A percentile compares a stretch with the other conserved stretches of the same genome.
Conservation (phyloP, 2,797 vertebrate genomes). For the Zenarchopterus dispar region DNA sequence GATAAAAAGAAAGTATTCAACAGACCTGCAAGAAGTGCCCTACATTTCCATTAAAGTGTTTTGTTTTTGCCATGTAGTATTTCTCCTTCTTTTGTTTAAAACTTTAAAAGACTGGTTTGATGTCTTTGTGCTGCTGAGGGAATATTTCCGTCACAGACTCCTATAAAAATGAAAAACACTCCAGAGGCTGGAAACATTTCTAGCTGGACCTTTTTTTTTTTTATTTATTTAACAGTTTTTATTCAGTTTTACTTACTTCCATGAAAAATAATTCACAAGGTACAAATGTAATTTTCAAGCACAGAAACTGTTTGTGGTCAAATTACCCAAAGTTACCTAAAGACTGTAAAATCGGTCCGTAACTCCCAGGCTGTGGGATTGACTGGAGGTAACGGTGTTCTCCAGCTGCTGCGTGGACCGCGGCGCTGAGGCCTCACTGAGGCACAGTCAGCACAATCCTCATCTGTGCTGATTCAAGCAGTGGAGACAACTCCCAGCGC, state of each 20-base stretch:
- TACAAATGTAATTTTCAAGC: no score
- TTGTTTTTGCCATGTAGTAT: conserved; percentile 36
- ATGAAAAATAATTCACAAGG: no score
- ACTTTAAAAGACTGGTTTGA: conserved; percentile 32
- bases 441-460: conserved; percentile 75
- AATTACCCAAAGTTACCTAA: no score
- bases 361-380: conserved; percentile 66
- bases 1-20: background rate
- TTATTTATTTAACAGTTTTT: no score
- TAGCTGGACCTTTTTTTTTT: conserved; percentile 17
- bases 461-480: conserved; percentile 70
- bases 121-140: conserved; percentile 20
- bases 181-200: conserved; percentile 25
- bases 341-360: conserved; percentile 50
- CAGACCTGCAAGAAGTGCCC: conserved; percentile 22
- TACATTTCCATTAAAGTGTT: conserved; percentile 41
- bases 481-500: conserved; percentile 40
- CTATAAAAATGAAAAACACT: conserved; percentile 28
- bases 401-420: conserved; percentile 44
- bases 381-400: conserved; percentile 74
- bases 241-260: no score
- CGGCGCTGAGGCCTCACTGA: conserved; percentile 51
- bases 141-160: conserved; percentile 30
- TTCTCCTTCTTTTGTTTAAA: conserved; percentile 46
- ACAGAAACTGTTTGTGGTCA: no score